Evolutionary conservation across 1,140 invertebrate genomes (phyloP), one percentile per base, ranked within the genome.

Genomic region (Drosophila ambigua): DNA sequence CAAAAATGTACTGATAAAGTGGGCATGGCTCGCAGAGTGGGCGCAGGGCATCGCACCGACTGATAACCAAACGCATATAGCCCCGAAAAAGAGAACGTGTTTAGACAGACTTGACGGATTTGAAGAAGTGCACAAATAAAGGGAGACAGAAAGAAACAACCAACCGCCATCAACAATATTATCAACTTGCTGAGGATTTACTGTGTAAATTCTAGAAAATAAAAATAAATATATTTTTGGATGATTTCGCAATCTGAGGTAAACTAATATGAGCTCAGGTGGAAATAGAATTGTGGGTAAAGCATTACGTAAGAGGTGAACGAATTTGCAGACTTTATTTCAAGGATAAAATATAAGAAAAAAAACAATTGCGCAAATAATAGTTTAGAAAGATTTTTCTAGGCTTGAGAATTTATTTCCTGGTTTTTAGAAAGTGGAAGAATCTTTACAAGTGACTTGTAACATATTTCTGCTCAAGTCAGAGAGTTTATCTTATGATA

Each of bases 61-160:
- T 77, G 58, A 73, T 73, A 68, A 63, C n/a, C 72, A 66, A 43
- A 15, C 50, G 52, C 23, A 24, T 4, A 55, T 44, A 51, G 41
- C 31, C 20, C 31, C 16, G 15, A 15, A 31, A 15, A 48, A 43
- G 26, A 51, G 62, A 57, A 50, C 23, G 63, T 78, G 61, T 87
- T 87, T 77, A 48, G 51, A 74, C 57, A 85, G 68, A 81, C 54
- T 64, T 76, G 64, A 62, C 63, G 74, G 79, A 82, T 82, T 82
- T 77, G 68, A 74, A 65, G 54, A 85, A 81, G 61, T 81, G 65
- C 55, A 78, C 77, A 85, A 85, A 85, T 87, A 85, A 49, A 31
- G 46, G 48, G 31, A 68, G 16, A 35, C 5, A 26, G 46, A 55
- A 41, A 68, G 16, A 35, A n/a, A 26, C 20, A 41, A 44, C 31